Conservation (phyloP, 2,888 invertebrate genomes). For the Ichneumon xanthorius region DNA sequence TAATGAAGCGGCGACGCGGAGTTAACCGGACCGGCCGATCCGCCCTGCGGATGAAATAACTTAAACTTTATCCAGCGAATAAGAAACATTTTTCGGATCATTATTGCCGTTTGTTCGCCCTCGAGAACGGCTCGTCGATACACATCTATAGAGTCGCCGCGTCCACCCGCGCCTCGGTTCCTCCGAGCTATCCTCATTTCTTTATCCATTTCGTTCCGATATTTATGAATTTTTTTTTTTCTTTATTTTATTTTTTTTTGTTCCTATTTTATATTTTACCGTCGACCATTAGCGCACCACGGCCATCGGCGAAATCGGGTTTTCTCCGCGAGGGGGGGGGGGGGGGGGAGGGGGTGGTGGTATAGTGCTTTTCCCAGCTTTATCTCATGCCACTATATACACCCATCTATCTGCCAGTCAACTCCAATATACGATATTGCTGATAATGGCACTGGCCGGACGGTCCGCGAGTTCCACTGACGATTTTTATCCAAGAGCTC, state of each 20-base stretch:
- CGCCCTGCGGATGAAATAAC: conserved; percentile 18
- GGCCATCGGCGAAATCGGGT: conserved; percentile 61
- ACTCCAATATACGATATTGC: conserved; percentile 60
- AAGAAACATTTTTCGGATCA: conserved; percentile 62
- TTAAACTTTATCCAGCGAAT: conserved; percentile 22
- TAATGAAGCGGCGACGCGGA: conserved; percentile 51
- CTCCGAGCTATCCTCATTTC: conserved; percentile 14
- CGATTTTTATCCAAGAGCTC: conserved; percentile 45
- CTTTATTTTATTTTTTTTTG: conserved; percentile 21
- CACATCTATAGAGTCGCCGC: not conserved
- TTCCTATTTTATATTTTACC: conserved; percentile 24
- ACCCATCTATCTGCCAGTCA: conserved; percentile 44
- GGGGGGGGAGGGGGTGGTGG: not conserved
- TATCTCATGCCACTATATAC: conserved; percentile 10
- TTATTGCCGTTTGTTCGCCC: conserved; percentile 65
- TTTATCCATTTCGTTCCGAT: conserved; percentile 18
- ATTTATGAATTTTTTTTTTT: conserved; percentile 49
- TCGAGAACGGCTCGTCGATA: conserved; percentile 6
- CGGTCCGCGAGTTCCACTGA: conserved; percentile 34
- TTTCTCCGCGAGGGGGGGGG: conserved; percentile 17
- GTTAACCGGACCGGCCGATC: conserved; percentile 5
- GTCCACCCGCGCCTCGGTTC: conserved; percentile 25
- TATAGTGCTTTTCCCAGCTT: conserved; percentile 46
- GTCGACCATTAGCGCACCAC: conserved; percentile 56
- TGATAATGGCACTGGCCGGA: conserved; percentile 49